Percentiles rank a stretch among this genome's conserved stretches.
Conservation (phyloP, 2,113 vertebrate genomes). For the Numida meleagris region DNA sequence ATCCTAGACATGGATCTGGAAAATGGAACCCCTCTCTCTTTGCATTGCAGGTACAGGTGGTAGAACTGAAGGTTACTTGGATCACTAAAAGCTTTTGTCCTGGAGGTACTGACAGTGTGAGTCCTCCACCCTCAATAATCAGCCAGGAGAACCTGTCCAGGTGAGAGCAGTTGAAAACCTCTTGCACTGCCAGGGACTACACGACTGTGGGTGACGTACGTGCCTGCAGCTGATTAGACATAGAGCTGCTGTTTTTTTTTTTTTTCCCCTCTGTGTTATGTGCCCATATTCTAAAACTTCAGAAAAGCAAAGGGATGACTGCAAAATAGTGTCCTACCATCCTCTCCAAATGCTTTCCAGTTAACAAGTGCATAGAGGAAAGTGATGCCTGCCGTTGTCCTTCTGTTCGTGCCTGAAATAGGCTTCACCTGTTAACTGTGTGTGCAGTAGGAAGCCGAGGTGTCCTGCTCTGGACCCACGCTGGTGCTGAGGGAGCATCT, state of each 20-base stretch:
- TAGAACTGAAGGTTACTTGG: constrained; percentile 96
- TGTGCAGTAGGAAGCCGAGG: not conserved
- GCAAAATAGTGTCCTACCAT: not conserved
- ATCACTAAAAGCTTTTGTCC: constrained; percentile 99
- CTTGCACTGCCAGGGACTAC: not conserved
- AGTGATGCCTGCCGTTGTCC: not conserved
- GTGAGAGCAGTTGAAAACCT: constrained; percentile 67
- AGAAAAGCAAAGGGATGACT: not conserved
- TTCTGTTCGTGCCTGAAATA: not conserved
- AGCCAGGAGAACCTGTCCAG: constrained; percentile 92
- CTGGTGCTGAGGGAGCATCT: not conserved
- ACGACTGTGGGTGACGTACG: not conserved
- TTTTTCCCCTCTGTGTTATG: not conserved
- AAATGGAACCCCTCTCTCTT: not conserved
- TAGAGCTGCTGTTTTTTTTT: not conserved
- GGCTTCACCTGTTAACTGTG: not conserved
- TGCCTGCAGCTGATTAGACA: not conserved
- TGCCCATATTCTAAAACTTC: not conserved
- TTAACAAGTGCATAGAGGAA: not conserved
- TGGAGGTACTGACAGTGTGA: constrained; percentile 93
- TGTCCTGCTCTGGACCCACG: not conserved
- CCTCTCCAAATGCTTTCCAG: not conserved
- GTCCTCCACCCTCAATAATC: constrained; percentile 92
- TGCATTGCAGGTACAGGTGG: constrained; percentile 89
- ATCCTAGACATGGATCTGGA: not conserved